These are phyloP conservation scores for Oreohelix idahoensis DNA, from an alignment of 1,140 invertebrate species.

Conservation along the genomic window DNA sequence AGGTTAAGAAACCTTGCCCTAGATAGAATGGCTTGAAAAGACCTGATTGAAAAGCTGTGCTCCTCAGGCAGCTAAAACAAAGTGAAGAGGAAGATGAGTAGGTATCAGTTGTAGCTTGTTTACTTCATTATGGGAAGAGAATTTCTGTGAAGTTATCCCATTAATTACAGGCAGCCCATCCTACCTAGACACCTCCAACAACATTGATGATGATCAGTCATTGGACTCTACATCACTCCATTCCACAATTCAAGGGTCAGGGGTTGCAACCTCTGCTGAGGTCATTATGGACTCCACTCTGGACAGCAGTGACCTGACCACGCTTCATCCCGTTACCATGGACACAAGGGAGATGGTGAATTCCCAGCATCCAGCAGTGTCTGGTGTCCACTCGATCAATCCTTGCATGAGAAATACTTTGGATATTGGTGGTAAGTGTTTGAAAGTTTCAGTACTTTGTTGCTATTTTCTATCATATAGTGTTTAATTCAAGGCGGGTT, in stretches of 20 bases:
- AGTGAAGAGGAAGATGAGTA: too few species aligned
- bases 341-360: slow-evolving; percentile 15
- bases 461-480: too few species aligned
- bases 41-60: too few species aligned
- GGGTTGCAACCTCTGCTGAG: slow-evolving; percentile 28
- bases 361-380: background rate
- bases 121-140: too few species aligned
- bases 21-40: too few species aligned
- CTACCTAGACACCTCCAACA: slow-evolving; percentile 19
- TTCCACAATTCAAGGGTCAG: slow-evolving; percentile 34
- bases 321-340: slow-evolving; percentile 34
- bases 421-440: background rate
- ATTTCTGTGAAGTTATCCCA: too few species aligned
- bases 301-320: slow-evolving; percentile 38
- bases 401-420: slow-evolving; percentile 1
- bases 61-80: too few species aligned
- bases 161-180: slow-evolving; percentile 31
- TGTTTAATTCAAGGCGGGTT: too few species aligned
- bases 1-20: too few species aligned
- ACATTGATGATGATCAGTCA: slow-evolving; percentile 42
- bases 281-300: slow-evolving; percentile 29
- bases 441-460: too few species aligned
- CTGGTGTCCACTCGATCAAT: background rate
- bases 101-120: too few species aligned
- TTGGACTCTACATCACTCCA: slow-evolving; percentile 49